A percentile compares a stretch with the other conserved stretches of the same genome.
Conservation (phyloP, 2,797 vertebrate genomes). For the Oreortyx pictus region DNA sequence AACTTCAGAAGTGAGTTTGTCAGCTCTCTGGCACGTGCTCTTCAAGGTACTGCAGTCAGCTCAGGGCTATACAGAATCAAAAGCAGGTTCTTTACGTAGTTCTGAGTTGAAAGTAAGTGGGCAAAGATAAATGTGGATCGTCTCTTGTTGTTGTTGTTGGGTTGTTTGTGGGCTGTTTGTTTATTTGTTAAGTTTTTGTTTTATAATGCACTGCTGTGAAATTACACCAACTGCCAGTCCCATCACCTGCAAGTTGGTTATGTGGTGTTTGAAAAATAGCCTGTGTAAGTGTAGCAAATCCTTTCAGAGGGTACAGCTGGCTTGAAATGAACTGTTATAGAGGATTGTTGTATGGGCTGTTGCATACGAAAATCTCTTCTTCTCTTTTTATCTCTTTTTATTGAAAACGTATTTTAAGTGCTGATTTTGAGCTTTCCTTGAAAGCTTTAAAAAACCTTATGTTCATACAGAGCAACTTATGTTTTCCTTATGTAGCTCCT, state of each 20-base stretch:
- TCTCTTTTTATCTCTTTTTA: conserved; percentile 43
- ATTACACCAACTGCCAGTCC: not conserved
- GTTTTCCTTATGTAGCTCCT: conserved; percentile 59
- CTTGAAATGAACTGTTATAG: conserved; percentile 14
- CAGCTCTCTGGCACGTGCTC: not conserved
- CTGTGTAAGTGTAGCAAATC: not conserved
- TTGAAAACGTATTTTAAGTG: conserved; percentile 14
- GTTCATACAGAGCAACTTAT: conserved; percentile 20
- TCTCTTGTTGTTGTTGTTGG: not conserved
- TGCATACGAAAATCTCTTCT: conserved; percentile 11
- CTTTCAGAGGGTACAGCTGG: conserved; percentile 11
- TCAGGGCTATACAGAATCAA: not conserved
- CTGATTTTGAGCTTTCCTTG: conserved; percentile 38
- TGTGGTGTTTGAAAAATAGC: not conserved
- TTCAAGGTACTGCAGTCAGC: not conserved
- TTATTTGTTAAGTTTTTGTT: not conserved
- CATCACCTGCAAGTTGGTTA: not conserved
- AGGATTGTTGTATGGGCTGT: not conserved
- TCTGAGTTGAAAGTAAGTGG: not conserved
- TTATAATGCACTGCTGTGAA: not conserved
- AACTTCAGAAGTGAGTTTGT: not conserved
- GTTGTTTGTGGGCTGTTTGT: not conserved
- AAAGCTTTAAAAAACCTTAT: conserved; percentile 36
- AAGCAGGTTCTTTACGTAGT: not conserved
- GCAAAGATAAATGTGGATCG: not conserved